phyloP scores from a whole-genome alignment of 2,888 invertebrate species.

The Dryomyza anilis region DNA sequence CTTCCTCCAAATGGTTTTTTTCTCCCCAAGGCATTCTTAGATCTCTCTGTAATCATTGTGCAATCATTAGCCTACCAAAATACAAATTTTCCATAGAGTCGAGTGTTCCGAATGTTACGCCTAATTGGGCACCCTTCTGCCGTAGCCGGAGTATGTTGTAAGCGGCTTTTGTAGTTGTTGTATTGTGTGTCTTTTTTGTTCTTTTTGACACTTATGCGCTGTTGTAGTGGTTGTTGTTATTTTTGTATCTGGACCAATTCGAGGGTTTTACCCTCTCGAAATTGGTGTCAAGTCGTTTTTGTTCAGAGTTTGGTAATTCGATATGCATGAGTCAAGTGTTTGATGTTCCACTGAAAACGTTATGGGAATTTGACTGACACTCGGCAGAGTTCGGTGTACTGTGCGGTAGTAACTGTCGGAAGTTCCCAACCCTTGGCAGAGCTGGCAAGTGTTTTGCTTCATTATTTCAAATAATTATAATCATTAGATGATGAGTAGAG shows the following conservation, averaged over 20 bases:
- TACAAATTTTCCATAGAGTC: conserved; percentile 48
- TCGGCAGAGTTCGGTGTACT: neutral
- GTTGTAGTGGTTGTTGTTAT: neutral
- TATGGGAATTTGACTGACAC: conserved; percentile 22
- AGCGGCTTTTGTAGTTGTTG: conserved; percentile 36
- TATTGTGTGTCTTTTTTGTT: conserved; percentile 32
- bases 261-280: neutral
- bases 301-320: conserved; percentile 13
- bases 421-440: neutral
- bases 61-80: conserved; percentile 53
- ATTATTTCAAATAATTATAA: conserved; percentile 3
- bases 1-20: neutral
- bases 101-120: conserved; percentile 40
- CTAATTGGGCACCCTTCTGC: conserved; percentile 60
- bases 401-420: conserved; percentile 5
- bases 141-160: conserved; percentile 23
- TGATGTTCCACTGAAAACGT: neutral
- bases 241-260: conserved; percentile 5
- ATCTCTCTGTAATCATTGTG: conserved; percentile 55
- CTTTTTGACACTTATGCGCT: conserved; percentile 14
- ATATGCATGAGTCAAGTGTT: conserved; percentile 25
- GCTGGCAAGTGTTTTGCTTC: neutral
- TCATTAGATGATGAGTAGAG: neutral
- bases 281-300: conserved; percentile 10
- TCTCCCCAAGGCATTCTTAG: too few relatives aligned